Percentiles rank a stretch among this genome's conserved stretches.
Evolutionary conservation across 2,797 vertebrate species (phyloP).

Genomic region (Sebastes wilsoni): DNA sequence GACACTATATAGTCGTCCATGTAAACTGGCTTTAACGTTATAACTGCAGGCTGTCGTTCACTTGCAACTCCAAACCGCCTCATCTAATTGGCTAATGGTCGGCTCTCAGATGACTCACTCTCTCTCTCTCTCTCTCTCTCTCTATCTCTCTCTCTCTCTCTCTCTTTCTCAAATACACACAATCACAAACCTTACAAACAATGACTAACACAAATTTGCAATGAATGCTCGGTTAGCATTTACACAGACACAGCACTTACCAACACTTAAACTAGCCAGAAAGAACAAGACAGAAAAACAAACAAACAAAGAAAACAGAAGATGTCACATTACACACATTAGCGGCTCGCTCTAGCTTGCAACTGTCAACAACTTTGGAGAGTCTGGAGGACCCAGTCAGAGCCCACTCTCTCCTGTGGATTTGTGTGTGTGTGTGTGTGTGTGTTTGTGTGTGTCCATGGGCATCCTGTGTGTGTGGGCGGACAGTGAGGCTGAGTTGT

Average conservation of each 20-base stretch:
- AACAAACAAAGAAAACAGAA: conserved; percentile 10
- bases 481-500: conserved; percentile 69
- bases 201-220: conserved; percentile 6
- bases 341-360: neutral
- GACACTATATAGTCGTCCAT: neutral
- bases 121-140: too few relatives aligned
- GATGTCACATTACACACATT: conserved; percentile 2
- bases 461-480: conserved; percentile 65
- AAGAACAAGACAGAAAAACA: neutral
- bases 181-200: conserved; percentile 16
- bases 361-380: conserved; percentile 14
- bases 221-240: conserved; percentile 16
- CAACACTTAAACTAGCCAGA: neutral
- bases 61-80: conserved; percentile 15
- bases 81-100: conserved; percentile 44
- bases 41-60: neutral
- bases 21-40: neutral
- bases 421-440: neutral
- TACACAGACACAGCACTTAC: neutral
- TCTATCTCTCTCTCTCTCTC: too few relatives aligned
- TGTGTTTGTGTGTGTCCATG: conserved; percentile 25
- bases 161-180: neutral
- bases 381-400: conserved; percentile 26
- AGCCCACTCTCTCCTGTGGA: conserved; percentile 35
- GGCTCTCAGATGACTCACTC: conserved; percentile 29